Evolutionary conservation across 2,888 invertebrate species (phyloP).

Genomic region (Acleris emargana): DNA sequence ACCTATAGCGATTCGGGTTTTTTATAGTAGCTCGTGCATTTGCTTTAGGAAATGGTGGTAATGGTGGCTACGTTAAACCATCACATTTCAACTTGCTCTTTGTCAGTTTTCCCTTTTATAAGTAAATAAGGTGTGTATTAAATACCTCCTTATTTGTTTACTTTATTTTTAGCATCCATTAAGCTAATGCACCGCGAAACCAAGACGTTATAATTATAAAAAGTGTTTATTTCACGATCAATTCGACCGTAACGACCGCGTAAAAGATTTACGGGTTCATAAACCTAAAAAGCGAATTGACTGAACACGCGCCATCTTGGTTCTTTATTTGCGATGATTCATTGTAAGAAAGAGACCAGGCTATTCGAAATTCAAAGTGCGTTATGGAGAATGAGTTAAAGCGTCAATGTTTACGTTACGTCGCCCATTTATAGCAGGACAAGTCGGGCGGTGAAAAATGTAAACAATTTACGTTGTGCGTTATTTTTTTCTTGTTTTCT

Average conservation of each 20-base stretch:
- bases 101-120: too few relatives aligned
- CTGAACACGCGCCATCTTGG: background rate
- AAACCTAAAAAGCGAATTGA: slow-evolving; percentile 6
- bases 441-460: background rate
- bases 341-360: background rate
- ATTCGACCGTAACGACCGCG: background rate
- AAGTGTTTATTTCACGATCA: slow-evolving; percentile 19
- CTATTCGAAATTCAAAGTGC: background rate
- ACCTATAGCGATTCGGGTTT: too few relatives aligned
- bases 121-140: too few relatives aligned
- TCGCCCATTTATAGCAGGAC: slow-evolving; percentile 1
- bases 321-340: background rate
- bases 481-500: slow-evolving; percentile 3
- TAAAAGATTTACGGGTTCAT: slow-evolving; percentile 15
- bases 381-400: background rate
- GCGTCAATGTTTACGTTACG: background rate
- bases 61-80: too few relatives aligned
- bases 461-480: slow-evolving; percentile 1
- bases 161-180: slow-evolving; percentile 3
- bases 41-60: too few relatives aligned
- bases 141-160: background rate
- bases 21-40: too few relatives aligned
- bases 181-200: slow-evolving; percentile 10
- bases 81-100: too few relatives aligned
- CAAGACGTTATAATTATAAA: slow-evolving; percentile 17